Percentiles rank a stretch among this genome's conserved stretches.
Evolutionary conservation across 2,113 vertebrate species (phyloP).

Genomic region (Poicephalus meyeri): DNA sequence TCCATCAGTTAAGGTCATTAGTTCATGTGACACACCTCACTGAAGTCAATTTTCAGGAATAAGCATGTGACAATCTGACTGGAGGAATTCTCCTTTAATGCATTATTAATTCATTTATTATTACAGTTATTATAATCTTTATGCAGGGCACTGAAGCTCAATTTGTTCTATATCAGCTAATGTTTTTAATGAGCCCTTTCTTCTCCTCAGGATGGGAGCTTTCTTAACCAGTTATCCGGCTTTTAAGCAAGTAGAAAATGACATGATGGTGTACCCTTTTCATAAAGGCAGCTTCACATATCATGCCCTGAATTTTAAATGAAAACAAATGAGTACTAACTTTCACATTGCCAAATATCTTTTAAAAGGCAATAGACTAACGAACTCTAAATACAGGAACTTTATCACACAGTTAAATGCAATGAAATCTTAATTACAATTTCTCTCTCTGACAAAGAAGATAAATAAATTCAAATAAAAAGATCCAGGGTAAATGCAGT

Average conservation of each 20-base stretch:
- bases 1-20: conserved; percentile 47
- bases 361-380: neutral
- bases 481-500: neutral
- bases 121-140: conserved; percentile 69
- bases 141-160: conserved; percentile 47
- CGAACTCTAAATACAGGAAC: neutral
- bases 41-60: conserved; percentile 46
- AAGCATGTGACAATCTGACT: conserved; percentile 17
- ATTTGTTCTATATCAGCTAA: conserved; percentile 54
- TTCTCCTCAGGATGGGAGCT: conserved; percentile 20
- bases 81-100: conserved; percentile 48
- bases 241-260: conserved; percentile 27
- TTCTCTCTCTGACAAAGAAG: neutral
- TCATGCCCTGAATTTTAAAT: neutral
- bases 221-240: neutral
- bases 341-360: neutral
- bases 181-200: conserved; percentile 50
- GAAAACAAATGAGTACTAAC: neutral
- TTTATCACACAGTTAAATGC: neutral
- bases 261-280: neutral
- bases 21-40: conserved; percentile 1
- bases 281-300: neutral
- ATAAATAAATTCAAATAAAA: neutral
- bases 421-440: neutral
- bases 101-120: conserved; percentile 68